Base-by-base conservation (phyloP, 1,140 invertebrate species). In the Yoshiicerus persimilis region DNA sequence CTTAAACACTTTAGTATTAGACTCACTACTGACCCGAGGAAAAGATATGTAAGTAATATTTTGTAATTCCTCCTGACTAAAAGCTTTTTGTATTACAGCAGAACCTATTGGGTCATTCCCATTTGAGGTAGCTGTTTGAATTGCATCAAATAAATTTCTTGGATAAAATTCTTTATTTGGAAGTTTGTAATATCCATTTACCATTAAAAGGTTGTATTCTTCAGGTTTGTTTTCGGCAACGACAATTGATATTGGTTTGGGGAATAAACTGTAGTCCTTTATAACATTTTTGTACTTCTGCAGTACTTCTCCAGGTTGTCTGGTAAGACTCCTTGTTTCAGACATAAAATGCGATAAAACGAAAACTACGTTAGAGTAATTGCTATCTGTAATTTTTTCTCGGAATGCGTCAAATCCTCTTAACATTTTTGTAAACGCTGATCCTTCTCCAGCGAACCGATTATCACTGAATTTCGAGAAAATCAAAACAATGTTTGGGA, bases 121-220 rank as follows among this genome's bases (percentile, higher is more conserved):
- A 8, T 32, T 39, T 9, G 9, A 25, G 13, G 84, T 86, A 3
- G 30, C 32, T 27, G 66, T 36, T 86, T 86, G 86, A 39, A 86
- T 86, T 75, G 70, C 75, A 1, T 70, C n/a, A 20, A 86, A 86
- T 25, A 86, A 27, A 70, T 86, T 86, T 2, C 66, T n/a, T n/a
- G n/a, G n/a, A n/a, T n/a, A n/a, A n/a, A n/a, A n/a, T 62, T 86
- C 84, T 20, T 47, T 47, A 86, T 86, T 86, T 8, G 84, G 84
- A 1, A 86, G 27, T 27, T 25, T 2, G 56, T 86, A 86, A 64
- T 39, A 86, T 4, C 62, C 64, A 30, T 86, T 86, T 0, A 70
- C 23, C 11, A 30, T 56, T 13, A 30, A 11, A 3, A 86, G 62
- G 10, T 75, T 20, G 9, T 62, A 20, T 16, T 86, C 86, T n/a